A percentile compares a stretch with the other conserved stretches of the same genome.
Evolutionary conservation across 1,140 invertebrate species (phyloP).

Genomic region (Euwallacea fornicatus): DNA sequence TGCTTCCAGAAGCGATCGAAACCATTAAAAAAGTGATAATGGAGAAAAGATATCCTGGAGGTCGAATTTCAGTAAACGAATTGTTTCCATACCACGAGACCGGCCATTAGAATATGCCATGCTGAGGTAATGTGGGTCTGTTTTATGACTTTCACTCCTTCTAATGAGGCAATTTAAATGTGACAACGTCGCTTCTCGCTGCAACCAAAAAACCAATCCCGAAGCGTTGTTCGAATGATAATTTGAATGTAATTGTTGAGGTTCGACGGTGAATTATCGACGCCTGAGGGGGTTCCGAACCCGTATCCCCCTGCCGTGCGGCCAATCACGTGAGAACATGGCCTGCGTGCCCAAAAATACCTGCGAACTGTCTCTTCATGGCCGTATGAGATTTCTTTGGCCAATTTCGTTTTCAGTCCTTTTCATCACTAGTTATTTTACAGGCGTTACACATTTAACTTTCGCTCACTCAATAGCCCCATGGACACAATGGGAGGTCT

Average conservation of each 20-base stretch:
- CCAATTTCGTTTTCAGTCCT: neutral
- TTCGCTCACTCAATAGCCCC: neutral
- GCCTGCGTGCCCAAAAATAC: constrained; percentile 21
- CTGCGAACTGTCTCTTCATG: constrained; percentile 12
- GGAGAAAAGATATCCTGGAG: too few relatives aligned
- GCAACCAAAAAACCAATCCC: constrained; percentile 12
- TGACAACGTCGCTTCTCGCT: too few relatives aligned
- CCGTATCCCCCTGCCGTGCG: constrained; percentile 31
- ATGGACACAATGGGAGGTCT: constrained; percentile 1
- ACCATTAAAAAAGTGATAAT: too few relatives aligned
- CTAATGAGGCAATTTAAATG: too few relatives aligned
- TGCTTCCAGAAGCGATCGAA: too few relatives aligned
- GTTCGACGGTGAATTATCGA: constrained; percentile 42
- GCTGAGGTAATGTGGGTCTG: too few relatives aligned
- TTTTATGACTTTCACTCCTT: too few relatives aligned
- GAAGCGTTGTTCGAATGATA: constrained; percentile 30
- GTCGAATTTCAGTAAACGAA: too few relatives aligned
- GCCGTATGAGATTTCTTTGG: neutral
- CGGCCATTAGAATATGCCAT: too few relatives aligned
- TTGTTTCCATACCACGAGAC: too few relatives aligned
- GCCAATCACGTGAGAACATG: constrained; percentile 30
- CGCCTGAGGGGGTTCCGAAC: constrained; percentile 29
- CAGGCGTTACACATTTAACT: neutral
- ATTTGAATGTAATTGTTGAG: constrained; percentile 39
- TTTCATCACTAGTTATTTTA: neutral